Conservation (phyloP, 2,113 vertebrate genomes). For the Nycticebus coucang region DNA sequence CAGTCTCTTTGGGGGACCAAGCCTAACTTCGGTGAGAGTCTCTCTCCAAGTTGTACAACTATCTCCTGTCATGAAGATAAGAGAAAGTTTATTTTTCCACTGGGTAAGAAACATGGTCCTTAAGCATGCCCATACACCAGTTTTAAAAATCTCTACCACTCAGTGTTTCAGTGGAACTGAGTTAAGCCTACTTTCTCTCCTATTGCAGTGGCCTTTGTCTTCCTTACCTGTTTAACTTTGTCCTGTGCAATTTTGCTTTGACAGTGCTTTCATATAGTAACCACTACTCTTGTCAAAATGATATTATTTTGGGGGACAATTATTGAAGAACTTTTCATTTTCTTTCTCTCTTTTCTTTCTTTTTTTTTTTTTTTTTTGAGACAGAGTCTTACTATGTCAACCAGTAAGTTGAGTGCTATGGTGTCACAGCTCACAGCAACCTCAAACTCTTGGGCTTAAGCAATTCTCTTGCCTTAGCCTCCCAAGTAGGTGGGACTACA, state of each 20-base stretch:
- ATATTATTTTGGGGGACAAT: conserved; percentile 17
- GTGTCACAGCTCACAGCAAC: no score
- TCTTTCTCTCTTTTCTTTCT: no score
- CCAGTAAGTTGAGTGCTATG: no score
- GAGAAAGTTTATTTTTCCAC: neutral
- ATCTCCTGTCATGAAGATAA: neutral
- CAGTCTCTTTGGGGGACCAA: neutral
- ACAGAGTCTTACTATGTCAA: no score
- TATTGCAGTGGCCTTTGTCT: neutral
- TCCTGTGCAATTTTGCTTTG: neutral
- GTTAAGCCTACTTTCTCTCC: neutral
- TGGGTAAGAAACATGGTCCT: neutral
- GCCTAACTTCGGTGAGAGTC: neutral
- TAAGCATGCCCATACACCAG: neutral
- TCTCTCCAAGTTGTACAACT: neutral
- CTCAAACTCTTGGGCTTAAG: no score
- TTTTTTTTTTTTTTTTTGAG: no score
- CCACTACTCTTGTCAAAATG: neutral
- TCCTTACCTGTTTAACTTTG: conserved; percentile 1
- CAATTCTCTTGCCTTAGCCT: no score
- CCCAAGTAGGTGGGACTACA: no score
- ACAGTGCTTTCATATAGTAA: neutral
- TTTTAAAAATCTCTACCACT: neutral
- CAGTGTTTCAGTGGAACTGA: neutral
- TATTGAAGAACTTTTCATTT: neutral